Base-by-base conservation (phyloP, 2,113 vertebrate species). In the Clarias gariepinus region DNA sequence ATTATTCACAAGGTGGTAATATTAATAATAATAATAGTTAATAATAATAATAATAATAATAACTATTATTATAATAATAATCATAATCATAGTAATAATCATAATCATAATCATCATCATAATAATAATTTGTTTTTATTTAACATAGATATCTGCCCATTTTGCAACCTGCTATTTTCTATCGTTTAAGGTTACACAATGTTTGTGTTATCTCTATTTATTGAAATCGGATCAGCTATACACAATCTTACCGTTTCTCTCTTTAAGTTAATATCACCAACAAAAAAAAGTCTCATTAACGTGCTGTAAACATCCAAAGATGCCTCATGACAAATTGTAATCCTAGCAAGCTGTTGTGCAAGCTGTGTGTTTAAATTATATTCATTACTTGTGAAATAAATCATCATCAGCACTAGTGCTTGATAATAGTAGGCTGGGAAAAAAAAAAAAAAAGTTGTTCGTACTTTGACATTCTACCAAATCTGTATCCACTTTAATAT, bases 401-500 rank as follows among this genome's bases (percentile, higher is more conserved):
- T n/a, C 36, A 52, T n/a, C 30, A 68, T 79, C 1, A 25, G 33
- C 28, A 69, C 19, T 25, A 2, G 3, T 69, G 30, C 58, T 71
- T 71, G 64, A 81, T 52, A 78, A 80, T 69, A 63, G 12, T 15
- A 64, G 4, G 9, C 73, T 79, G n/a, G 23, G 16, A 53, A 55
- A 28, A 28, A 23, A 63, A 21, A 8, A 63, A 30, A 68, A 71
- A 47, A 52, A 30, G 19, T 36, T 55, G 30, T 61, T n/a, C 58
- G 28, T 58, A 71, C 63, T 58, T 47, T 3, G 10, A 41, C 30
- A 81, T 69, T 86, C 30, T 60, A 41, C 53, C 53, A 71, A 86
- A 86, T 73, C 30, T 73, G 53, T 60, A 69, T 73, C 77, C 10
- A 19, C 16, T 58, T 81, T 71, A 81, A 81, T 86, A 86, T 81